Conservation (phyloP, 1,140 invertebrate genomes). For the Varroa destructor region DNA sequence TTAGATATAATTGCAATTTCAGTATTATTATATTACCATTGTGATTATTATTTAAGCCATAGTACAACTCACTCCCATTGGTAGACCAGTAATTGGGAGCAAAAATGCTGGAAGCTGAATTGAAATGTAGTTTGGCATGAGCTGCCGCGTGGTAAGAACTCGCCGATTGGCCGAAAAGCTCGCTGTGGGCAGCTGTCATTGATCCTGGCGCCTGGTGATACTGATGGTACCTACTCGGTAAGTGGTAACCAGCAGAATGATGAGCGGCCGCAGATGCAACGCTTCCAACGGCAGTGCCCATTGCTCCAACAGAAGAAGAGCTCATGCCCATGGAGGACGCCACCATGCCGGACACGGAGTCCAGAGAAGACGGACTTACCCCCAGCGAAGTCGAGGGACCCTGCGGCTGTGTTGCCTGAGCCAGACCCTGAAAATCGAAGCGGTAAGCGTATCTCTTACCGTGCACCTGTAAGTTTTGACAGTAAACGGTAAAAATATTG, state of each 20-base stretch:
- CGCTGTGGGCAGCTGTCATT: background rate
- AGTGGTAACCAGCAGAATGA: background rate
- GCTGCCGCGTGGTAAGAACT: conserved; percentile 10
- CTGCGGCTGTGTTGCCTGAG: conserved; percentile 35
- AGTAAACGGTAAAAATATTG: too few relatives aligned
- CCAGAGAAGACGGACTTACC: conserved; percentile 13
- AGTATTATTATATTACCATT: too few relatives aligned
- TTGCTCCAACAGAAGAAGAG: background rate
- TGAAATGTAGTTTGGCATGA: conserved; percentile 20
- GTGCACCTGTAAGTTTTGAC: conserved; percentile 34
- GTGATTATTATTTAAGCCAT: too few relatives aligned
- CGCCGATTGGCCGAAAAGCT: conserved; percentile 22
- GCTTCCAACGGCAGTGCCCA: background rate
- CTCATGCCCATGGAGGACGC: background rate
- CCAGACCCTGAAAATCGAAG: conserved; percentile 43
- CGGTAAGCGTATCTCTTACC: conserved; percentile 46
- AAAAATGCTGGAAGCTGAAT: conserved; percentile 1
- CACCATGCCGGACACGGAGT: background rate
- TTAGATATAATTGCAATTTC: too few relatives aligned
- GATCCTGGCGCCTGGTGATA: too few relatives aligned
- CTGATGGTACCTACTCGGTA: conserved; percentile 12
- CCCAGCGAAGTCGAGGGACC: conserved; percentile 2
- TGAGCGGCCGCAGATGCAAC: too few relatives aligned
- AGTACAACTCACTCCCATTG: conserved; percentile 4
- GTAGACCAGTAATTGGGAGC: conserved; percentile 17